Evolutionary conservation across 2,888 invertebrate species (phyloP).

Genomic region (Dastarcus helophoroides): DNA sequence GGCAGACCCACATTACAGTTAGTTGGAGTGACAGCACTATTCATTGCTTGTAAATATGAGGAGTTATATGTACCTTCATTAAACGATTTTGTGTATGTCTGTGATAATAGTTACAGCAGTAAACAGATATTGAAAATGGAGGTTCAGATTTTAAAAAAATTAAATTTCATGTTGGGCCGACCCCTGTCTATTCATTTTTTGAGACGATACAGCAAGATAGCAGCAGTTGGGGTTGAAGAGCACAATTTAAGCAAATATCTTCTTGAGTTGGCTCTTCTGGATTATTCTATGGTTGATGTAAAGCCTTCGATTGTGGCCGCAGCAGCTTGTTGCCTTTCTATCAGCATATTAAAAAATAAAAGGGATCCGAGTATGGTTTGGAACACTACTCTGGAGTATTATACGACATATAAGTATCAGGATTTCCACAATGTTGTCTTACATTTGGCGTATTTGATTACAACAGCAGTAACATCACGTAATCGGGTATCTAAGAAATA

Average conservation of each 20-base stretch:
- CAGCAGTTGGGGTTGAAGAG: slow-evolving; percentile 45
- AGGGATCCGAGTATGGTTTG: slow-evolving; percentile 44
- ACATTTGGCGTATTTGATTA: slow-evolving; percentile 57
- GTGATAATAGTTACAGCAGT: slow-evolving; percentile 75
- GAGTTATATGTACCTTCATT: slow-evolving; percentile 85
- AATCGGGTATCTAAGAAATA: slow-evolving; percentile 63
- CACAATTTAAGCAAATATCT: slow-evolving; percentile 67
- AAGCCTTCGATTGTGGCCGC: slow-evolving; percentile 78
- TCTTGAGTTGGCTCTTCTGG: slow-evolving; percentile 70
- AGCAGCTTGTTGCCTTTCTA: slow-evolving; percentile 64
- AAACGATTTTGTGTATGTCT: slow-evolving; percentile 80
- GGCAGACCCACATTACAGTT: slow-evolving; percentile 53
- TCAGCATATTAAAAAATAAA: slow-evolving; percentile 43
- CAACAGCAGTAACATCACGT: slow-evolving; percentile 58
- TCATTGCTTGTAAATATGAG: slow-evolving; percentile 89
- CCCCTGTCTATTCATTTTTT: slow-evolving; percentile 85
- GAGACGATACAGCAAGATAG: slow-evolving; percentile 56
- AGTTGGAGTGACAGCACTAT: slow-evolving; percentile 80
- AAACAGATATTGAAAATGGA: slow-evolving; percentile 76
- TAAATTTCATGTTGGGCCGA: slow-evolving; percentile 73
- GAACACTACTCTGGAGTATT: slow-evolving; percentile 63
- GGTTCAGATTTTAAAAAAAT: slow-evolving; percentile 56
- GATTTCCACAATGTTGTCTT: slow-evolving; percentile 58
- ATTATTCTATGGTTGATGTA: slow-evolving; percentile 67
- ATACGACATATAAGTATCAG: slow-evolving; percentile 61